Evolutionary conservation across 2,113 vertebrate species (phyloP).

Genomic region (rabbit (Oryctolagus cuniculus)): mOryCun1.1 NC_091436.1:120051501-120052000

Average conservation of each 20-base stretch:
- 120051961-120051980: not conserved
- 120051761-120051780: not conserved
- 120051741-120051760: not conserved
- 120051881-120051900: not conserved
- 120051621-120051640: not conserved
- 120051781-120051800: not conserved
- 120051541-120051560: not conserved
- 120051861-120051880: not conserved
- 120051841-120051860: not conserved
- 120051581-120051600: not conserved
- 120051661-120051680: not conserved
- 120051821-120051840: not conserved
- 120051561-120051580: not conserved
- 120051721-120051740: not conserved
- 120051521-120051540: conserved; percentile 42
- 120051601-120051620: not conserved
- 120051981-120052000: not conserved
- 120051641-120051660: not conserved
- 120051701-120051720: not conserved
- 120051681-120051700: not conserved
- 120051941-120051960: not conserved
- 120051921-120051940: not conserved
- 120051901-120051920: not conserved
- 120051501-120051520: not conserved
- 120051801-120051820: not conserved